Base-by-base conservation (phyloP, 1,140 invertebrate species). In the Ctenoplectra terminalis region DNA sequence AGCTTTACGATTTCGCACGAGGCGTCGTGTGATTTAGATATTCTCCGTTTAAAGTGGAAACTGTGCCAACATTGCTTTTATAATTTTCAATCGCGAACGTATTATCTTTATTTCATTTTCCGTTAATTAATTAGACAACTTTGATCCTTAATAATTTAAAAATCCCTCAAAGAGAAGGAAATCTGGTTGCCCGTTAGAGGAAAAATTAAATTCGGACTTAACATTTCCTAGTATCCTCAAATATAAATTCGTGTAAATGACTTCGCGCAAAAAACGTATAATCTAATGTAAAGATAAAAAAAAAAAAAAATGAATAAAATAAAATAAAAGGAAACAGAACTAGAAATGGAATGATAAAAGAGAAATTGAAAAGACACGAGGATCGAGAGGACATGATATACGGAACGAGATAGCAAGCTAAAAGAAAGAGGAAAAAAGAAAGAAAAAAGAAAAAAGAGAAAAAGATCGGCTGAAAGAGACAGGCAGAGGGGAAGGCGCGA, bases 301-400 rank as follows among this genome's bases (percentile, higher is more conserved):
- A 29, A 2, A 20, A 20, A 9, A 20, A 0, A 7, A 60, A 31
- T 11, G 29, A 0, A 2, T 20, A n/a, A n/a, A 11, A 37, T 11
- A 23, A 34, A 63, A n/a, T 20, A 15, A 6, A 8, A 0, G 7
- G 13, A n/a, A 6, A 17, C n/a, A 9, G n/a, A 56, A 56, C 1
- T 11, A 20, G 29, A 50, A 69, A 31, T 29, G 26, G 26, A 40
- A 54, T 26, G 50, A 54, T 11, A 23, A 54, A 23, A 29, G 26
- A n/a, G 26, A 29, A 31, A 37, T 63, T 52, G 64, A 60, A 75
- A 54, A 54, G 56, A 81, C 43, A 81, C 64, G 72, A 76, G 71
- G 80, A 81, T 73, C 84, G 67, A 81, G 67, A 64, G 82, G 64
- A 54, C 26, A 76, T 60, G 75, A 80, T 82, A 81, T 67, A 60